Percentiles rank a stretch among this genome's conserved stretches.
Evolutionary conservation across 2,888 invertebrate genomes (phyloP).

Genomic region (Macaria notata): DNA sequence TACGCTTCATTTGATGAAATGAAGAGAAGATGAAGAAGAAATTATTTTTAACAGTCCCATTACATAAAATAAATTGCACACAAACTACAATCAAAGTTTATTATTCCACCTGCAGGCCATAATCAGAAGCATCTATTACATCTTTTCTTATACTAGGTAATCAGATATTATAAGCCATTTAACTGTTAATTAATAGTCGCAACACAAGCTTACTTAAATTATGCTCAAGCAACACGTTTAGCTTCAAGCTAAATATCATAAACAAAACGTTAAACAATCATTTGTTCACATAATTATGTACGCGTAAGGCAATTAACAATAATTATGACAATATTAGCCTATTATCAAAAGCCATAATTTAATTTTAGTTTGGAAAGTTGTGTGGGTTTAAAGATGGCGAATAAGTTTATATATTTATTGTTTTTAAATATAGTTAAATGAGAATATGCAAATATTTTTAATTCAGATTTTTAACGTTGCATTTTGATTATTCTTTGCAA

Average conservation of each 20-base stretch:
- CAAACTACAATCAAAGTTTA: too few relatives aligned
- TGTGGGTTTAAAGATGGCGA: slow-evolving; percentile 26
- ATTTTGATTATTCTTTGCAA: too few relatives aligned
- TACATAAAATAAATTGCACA: too few relatives aligned
- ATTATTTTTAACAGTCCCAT: too few relatives aligned
- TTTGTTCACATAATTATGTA: slow-evolving; percentile 24
- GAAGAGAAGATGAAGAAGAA: too few relatives aligned
- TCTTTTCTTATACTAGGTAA: too few relatives aligned
- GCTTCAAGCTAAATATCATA: slow-evolving; percentile 10
- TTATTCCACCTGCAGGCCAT: too few relatives aligned
- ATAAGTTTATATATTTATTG: slow-evolving; percentile 11
- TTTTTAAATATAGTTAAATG: background rate
- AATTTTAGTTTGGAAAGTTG: slow-evolving; percentile 33
- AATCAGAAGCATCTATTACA: too few relatives aligned
- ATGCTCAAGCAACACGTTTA: slow-evolving; percentile 12
- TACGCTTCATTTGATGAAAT: too few relatives aligned
- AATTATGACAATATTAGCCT: slow-evolving; percentile 33
- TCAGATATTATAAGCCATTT: too few relatives aligned
- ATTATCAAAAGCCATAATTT: slow-evolving; percentile 35
- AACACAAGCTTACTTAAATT: slow-evolving; percentile 8
- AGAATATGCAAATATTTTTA: too few relatives aligned
- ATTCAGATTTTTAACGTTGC: too few relatives aligned
- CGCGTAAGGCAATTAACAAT: slow-evolving; percentile 21
- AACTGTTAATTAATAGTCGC: background rate
- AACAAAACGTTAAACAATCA: slow-evolving; percentile 7